Conservation (phyloP, 2,888 invertebrate genomes). For the Nesidiocoris tenuis region DNA sequence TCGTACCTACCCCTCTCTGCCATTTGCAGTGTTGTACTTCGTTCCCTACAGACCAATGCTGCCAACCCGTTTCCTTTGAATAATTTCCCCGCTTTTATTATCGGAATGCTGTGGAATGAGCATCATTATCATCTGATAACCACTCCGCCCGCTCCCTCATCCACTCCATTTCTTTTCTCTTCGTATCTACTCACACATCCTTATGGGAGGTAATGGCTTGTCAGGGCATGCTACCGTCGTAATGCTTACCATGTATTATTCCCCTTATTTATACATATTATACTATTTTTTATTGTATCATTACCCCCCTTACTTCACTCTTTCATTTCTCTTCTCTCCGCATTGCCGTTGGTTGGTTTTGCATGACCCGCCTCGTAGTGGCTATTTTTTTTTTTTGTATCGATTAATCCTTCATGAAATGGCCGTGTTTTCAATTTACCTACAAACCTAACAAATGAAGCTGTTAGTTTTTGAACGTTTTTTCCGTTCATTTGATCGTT, state of each 20-base stretch:
- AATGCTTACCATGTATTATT: constrained; percentile 2
- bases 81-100: neutral
- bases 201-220: constrained; percentile 35
- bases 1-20: too few species aligned
- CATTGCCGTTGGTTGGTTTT: neutral
- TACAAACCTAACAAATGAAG: neutral
- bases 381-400: constrained; percentile 6
- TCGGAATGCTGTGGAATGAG: neutral
- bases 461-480: neutral
- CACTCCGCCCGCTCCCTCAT: neutral
- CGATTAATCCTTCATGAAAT: constrained; percentile 27
- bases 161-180: neutral
- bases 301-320: neutral
- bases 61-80: neutral
- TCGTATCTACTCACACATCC: neutral
- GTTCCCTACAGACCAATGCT: too few species aligned
- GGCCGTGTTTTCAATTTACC: neutral
- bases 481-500: neutral
- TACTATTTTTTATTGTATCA: neutral
- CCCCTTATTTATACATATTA: too few species aligned
- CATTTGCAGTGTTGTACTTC: too few species aligned
- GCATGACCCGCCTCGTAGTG: neutral
- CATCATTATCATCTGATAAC: neutral
- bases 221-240: constrained; percentile 37
- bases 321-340: neutral